A percentile compares a stretch with the other conserved stretches of the same genome.
These are phyloP conservation scores for Hylomyscus alleni DNA, from an alignment of 2,797 vertebrate species.

Conservation along the genomic window DNA sequence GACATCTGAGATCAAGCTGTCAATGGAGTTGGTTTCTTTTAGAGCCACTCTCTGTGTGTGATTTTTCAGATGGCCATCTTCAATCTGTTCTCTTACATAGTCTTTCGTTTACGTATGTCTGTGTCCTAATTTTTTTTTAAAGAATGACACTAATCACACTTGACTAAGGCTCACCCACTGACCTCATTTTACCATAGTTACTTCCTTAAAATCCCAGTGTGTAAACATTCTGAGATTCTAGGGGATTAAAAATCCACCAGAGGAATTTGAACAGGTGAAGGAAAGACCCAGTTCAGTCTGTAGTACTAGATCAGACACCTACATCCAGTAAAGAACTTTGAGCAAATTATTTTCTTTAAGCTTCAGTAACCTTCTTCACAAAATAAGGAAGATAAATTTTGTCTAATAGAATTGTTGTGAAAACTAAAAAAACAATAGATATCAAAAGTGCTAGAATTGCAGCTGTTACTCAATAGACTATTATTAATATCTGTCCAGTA, in stretches of 20 bases:
- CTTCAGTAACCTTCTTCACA: not conserved
- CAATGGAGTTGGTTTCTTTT: not conserved
- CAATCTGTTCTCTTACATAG: not conserved
- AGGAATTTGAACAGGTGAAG: not conserved
- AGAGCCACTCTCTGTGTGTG: not conserved
- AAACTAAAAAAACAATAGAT: slow-evolving; percentile 29
- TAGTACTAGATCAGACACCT: not conserved
- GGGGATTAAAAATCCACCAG: not conserved
- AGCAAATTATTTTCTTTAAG: slow-evolving; percentile 32
- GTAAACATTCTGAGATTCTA: not conserved
- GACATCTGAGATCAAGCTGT: not conserved
- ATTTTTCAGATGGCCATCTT: not conserved
- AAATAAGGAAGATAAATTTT: slow-evolving; percentile 23
- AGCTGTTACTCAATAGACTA: not conserved
- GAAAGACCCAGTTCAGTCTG: not conserved
- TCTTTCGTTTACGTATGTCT: not conserved
- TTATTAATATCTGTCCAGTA: not conserved
- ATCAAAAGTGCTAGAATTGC: not conserved
- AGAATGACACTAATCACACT: not conserved
- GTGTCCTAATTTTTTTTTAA: not conserved
- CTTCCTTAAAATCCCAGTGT: not conserved
- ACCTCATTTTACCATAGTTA: slow-evolving; percentile 39
- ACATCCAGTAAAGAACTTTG: not conserved
- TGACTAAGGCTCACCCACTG: not conserved
- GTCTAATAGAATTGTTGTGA: not conserved